phyloP scores from a whole-genome alignment of 2,888 invertebrate genomes.

The Drosophila siamana region DNA sequence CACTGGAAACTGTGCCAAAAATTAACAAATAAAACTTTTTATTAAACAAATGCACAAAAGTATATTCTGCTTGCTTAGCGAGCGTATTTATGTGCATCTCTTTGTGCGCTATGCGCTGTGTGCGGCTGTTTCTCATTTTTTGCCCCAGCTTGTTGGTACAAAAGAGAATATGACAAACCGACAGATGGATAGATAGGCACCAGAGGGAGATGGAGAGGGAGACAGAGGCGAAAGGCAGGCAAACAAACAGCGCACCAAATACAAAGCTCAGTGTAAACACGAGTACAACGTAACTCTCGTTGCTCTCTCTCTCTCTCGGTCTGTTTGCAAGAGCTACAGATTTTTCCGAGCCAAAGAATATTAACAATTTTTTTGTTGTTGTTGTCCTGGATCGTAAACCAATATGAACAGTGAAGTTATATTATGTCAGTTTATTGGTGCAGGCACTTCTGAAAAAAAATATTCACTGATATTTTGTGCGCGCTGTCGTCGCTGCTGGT shows the following conservation, averaged over 20 bases:
- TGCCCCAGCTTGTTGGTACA: conserved; percentile 18
- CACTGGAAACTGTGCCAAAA: conserved; percentile 70
- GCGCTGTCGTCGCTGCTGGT: neutral
- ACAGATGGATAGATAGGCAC: conserved; percentile 17
- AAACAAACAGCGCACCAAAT: conserved; percentile 32
- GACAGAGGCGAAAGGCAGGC: conserved; percentile 9
- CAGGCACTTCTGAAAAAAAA: neutral
- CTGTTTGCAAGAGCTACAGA: conserved; percentile 15
- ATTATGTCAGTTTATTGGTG: conserved; percentile 14
- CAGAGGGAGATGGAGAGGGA: conserved; percentile 19
- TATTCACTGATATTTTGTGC: neutral
- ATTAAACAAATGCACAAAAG: conserved; percentile 71
- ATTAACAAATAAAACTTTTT: conserved; percentile 76
- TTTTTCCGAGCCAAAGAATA: conserved; percentile 16
- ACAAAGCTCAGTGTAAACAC: conserved; percentile 45
- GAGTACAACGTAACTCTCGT: conserved; percentile 14
- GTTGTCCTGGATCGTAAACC: conserved; percentile 12
- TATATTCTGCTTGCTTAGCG: conserved; percentile 63
- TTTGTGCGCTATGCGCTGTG: conserved; percentile 7
- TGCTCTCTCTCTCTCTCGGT: neutral
- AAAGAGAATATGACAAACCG: conserved; percentile 40
- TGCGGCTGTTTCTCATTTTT: conserved; percentile 13
- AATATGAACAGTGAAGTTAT: conserved; percentile 11
- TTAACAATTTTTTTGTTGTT: conserved; percentile 29
- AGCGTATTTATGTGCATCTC: conserved; percentile 7